Evolutionary conservation across 2,113 vertebrate genomes (phyloP).

Genomic region (Limanda limanda): DNA sequence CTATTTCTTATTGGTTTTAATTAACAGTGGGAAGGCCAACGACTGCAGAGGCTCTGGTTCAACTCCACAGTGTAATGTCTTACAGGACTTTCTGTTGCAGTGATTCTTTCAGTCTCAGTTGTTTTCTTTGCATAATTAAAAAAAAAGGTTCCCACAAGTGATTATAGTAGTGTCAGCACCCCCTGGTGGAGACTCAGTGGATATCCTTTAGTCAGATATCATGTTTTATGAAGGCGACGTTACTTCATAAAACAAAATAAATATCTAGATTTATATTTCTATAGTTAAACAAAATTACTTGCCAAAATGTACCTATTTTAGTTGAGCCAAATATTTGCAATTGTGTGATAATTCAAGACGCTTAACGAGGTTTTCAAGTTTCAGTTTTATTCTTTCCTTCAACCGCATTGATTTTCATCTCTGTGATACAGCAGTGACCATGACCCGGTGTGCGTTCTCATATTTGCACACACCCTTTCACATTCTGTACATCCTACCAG

Average conservation of each 20-base stretch:
- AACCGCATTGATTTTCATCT: conserved; percentile 42
- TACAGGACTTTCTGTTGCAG: not conserved
- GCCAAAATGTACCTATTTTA: not conserved
- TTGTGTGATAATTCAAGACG: conserved; percentile 16
- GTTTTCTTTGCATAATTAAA: not conserved
- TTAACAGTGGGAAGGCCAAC: not conserved
- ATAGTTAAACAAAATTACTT: too few relatives aligned
- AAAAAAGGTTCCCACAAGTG: not conserved
- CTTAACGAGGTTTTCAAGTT: conserved; percentile 24
- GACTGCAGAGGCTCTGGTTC: not conserved
- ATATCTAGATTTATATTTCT: too few relatives aligned
- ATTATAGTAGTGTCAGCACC: conserved; percentile 13
- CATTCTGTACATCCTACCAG: conserved; percentile 24
- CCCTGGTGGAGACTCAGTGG: conserved; percentile 43
- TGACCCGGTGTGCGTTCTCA: conserved; percentile 44
- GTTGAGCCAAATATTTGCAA: not conserved
- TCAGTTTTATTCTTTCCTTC: conserved; percentile 45
- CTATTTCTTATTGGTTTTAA: not conserved
- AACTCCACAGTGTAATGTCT: not conserved
- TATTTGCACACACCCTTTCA: conserved; percentile 34
- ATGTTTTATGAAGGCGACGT: too few relatives aligned
- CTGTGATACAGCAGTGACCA: conserved; percentile 46
- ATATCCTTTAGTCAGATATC: not conserved
- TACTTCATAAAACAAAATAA: too few relatives aligned
- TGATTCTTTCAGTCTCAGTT: not conserved